These are phyloP conservation scores for Stenodema calcarata DNA, from an alignment of 2,888 invertebrate genomes.

Conservation along the genomic window DNA sequence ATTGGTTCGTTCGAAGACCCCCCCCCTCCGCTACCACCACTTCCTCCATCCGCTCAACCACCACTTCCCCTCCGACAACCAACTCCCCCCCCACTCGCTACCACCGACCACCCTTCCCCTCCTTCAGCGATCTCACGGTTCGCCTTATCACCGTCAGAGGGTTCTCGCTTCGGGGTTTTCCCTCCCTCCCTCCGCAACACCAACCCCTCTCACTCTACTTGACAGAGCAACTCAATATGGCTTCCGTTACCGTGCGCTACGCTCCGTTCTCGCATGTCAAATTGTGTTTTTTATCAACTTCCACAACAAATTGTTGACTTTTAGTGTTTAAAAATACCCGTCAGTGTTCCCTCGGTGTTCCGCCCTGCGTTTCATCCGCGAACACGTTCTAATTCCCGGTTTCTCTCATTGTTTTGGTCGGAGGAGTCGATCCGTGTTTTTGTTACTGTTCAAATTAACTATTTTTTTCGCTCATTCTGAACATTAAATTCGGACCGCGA, in stretches of 20 bases:
- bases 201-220: constrained; percentile 41
- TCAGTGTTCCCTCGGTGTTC: not conserved
- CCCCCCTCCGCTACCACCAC: not conserved
- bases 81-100: not conserved
- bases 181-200: not conserved
- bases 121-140: too few species aligned
- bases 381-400: not conserved
- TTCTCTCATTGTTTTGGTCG: not conserved
- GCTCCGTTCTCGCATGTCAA: constrained; percentile 31
- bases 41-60: too few species aligned
- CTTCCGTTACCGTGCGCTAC: constrained; percentile 50
- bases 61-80: not conserved
- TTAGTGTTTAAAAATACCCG: not conserved
- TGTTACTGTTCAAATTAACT: not conserved
- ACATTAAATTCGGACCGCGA: not conserved
- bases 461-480: not conserved
- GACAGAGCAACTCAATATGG: constrained; percentile 51
- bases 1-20: constrained; percentile 27
- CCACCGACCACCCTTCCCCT: not conserved
- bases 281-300: constrained; percentile 39
- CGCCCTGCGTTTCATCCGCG: not conserved
- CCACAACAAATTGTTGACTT: constrained; percentile 20
- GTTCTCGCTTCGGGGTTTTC: not conserved
- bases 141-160: constrained; percentile 7
- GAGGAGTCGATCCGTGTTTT: not conserved